Conservation (phyloP, 1,140 invertebrate genomes). For the Hycleus phaleratus region DNA sequence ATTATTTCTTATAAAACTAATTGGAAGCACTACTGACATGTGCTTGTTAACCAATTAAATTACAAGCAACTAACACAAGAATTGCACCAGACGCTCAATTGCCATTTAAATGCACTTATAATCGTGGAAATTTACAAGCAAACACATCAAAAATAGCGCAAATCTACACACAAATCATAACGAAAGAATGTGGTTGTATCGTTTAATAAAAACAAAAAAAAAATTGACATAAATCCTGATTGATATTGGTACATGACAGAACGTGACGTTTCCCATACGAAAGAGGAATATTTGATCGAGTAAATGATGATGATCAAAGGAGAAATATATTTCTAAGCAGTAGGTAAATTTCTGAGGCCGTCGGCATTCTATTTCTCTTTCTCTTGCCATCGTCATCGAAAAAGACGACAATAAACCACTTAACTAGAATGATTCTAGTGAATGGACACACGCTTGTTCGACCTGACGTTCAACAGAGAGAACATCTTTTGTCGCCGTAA, state of each 20-base stretch:
- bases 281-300: background rate
- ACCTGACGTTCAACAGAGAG: constrained; percentile 33
- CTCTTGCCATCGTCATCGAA: constrained; percentile 27
- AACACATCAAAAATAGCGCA: background rate
- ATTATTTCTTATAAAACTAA: background rate
- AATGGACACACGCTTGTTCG: constrained; percentile 38
- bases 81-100: background rate
- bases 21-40: constrained; percentile 12
- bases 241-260: constrained; percentile 34
- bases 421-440: constrained; percentile 39
- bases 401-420: constrained; percentile 40
- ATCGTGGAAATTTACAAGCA: background rate
- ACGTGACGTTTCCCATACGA: constrained; percentile 4
- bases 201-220: constrained; percentile 34
- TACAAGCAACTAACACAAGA: background rate
- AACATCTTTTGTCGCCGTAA: constrained; percentile 39
- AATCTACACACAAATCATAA: background rate
- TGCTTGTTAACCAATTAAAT: constrained; percentile 18
- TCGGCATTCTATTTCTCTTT: constrained; percentile 18
- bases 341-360: background rate
- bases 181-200: background rate
- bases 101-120: background rate
- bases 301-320: background rate
- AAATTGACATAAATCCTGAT: constrained; percentile 38
- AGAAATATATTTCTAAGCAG: background rate